Evolutionary conservation across 2,797 vertebrate species (phyloP).

Genomic region (Petrocephalus schoutedeni): DNA sequence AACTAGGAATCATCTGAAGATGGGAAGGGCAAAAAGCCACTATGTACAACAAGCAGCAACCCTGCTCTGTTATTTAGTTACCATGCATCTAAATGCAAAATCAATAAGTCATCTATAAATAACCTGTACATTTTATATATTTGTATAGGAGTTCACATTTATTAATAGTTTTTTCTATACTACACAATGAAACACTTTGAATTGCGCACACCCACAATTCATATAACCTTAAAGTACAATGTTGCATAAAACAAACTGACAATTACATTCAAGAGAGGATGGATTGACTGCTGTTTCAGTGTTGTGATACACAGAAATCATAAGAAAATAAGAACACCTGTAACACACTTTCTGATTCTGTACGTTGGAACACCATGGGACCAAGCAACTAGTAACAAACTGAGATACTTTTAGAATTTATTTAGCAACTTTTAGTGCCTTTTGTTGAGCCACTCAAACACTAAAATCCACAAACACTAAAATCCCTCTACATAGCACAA

Average conservation of each 20-base stretch:
- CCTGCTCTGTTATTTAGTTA: background rate
- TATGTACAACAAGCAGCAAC: background rate
- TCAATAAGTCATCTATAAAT: background rate
- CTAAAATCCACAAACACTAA: background rate
- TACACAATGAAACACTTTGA: background rate
- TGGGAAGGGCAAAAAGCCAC: background rate
- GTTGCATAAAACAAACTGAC: background rate
- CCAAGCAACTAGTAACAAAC: background rate
- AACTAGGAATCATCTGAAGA: background rate
- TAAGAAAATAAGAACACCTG: background rate
- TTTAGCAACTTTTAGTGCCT: background rate
- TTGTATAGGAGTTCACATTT: background rate
- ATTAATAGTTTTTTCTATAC: background rate
- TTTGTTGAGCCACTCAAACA: background rate
- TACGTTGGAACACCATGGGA: background rate
- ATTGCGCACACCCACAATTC: background rate
- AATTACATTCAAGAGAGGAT: background rate
- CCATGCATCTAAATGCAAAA: background rate
- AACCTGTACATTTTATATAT: background rate
- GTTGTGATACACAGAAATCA: background rate
- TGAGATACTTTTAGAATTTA: background rate
- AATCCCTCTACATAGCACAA: background rate
- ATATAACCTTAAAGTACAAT: background rate
- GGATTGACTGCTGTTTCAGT: background rate
- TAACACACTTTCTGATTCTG: background rate